Conservation (phyloP, 2,113 vertebrate genomes). For the Hystrix brachyura region DNA sequence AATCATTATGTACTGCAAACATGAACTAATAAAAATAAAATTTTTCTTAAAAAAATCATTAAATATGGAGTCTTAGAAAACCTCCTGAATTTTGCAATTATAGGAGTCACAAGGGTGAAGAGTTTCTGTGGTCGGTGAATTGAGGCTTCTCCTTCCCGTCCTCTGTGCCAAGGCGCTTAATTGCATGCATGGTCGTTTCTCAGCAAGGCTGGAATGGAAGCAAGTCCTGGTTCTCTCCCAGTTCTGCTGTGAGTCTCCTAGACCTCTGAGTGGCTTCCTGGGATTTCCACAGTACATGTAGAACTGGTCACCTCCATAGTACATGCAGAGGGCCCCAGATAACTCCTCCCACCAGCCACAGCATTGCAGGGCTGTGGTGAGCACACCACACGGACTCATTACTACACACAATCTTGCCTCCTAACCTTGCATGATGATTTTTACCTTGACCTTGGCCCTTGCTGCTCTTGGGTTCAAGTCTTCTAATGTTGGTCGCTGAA, state of each 20-base stretch:
- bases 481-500: neutral
- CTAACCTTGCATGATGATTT: neutral
- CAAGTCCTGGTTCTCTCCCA: neutral
- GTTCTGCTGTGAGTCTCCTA: neutral
- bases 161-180: too few species aligned
- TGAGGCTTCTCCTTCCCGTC: neutral
- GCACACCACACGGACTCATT: neutral
- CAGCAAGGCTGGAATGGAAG: neutral
- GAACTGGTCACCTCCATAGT: neutral
- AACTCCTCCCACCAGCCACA: neutral
- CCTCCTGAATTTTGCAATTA: neutral
- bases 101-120: neutral
- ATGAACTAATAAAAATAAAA: neutral
- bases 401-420: neutral
- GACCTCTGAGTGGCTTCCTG: slow-evolving; percentile 14
- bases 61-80: neutral
- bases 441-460: neutral
- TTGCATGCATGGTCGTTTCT: neutral
- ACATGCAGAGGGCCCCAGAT: neutral
- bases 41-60: neutral
- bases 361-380: neutral
- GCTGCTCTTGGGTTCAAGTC: neutral
- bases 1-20: neutral
- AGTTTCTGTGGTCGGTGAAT: neutral
- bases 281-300: neutral